phyloP scores from a whole-genome alignment of 2,113 vertebrate species.

The human region GRCh38 chr14:30081001-30081500 shows the following conservation, averaged over 20 bases:
- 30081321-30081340: background rate
- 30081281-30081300: background rate
- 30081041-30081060: background rate
- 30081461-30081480: background rate
- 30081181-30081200: background rate
- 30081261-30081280: background rate
- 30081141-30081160: background rate
- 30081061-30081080: background rate
- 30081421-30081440: background rate
- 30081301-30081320: background rate
- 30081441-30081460: background rate
- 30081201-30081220: background rate
- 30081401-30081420: background rate
- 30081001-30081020: background rate
- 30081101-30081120: background rate
- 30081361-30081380: background rate
- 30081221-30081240: background rate
- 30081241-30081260: background rate
- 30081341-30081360: conserved; percentile 31
- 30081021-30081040: background rate
- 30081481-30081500: background rate
- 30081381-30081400: background rate
- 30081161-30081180: background rate
- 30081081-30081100: background rate
- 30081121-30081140: background rate